Percentiles rank a stretch among this genome's conserved stretches.
These are phyloP conservation scores for Mastomys coucha DNA, from an alignment of 2,113 vertebrate genomes.

Conservation along the genomic window DNA sequence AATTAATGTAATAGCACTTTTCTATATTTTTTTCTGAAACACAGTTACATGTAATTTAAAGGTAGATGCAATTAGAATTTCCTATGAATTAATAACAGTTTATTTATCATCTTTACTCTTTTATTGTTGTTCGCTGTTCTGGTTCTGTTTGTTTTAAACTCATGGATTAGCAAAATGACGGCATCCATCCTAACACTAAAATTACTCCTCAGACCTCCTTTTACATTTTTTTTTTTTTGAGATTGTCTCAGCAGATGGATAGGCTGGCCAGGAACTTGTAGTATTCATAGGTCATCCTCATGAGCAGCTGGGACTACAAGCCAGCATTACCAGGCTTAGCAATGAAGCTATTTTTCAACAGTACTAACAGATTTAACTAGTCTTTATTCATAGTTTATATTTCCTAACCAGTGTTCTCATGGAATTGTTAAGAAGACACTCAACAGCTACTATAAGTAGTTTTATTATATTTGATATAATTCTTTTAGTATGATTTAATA, in stretches of 20 bases:
- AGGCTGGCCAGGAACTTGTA: background rate
- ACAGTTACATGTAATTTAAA: constrained; percentile 2
- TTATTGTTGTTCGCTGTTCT: background rate
- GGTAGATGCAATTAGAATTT: background rate
- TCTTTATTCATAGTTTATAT: background rate
- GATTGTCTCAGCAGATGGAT: background rate
- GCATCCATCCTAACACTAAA: background rate
- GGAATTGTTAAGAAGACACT: background rate
- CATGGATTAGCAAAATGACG: background rate
- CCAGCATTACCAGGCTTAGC: background rate
- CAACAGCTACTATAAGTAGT: background rate
- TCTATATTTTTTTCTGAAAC: background rate
- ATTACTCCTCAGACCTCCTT: background rate
- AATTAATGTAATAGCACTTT: constrained; percentile 14
- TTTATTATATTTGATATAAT: constrained; percentile 6
- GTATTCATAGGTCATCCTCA: background rate
- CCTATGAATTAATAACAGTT: background rate
- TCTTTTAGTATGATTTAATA: constrained; percentile 12
- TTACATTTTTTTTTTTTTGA: background rate
- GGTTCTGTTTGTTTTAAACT: background rate
- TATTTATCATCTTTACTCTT: background rate
- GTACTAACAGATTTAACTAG: background rate
- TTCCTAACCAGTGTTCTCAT: background rate
- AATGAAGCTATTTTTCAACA: background rate
- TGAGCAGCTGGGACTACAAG: background rate